Conservation (phyloP, 2,888 invertebrate species). For the Pachliopta kotzebuea region DNA sequence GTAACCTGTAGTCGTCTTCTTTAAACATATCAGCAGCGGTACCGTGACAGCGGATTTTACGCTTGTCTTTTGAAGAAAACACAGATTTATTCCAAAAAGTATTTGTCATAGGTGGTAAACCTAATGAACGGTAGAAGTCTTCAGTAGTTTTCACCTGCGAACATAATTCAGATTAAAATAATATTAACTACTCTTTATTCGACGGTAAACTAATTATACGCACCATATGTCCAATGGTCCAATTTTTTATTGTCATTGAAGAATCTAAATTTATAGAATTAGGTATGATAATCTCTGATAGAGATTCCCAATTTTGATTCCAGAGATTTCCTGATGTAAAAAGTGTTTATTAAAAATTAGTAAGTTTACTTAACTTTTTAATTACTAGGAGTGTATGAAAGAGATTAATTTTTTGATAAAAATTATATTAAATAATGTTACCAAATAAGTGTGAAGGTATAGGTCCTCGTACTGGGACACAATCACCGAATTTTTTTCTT, state of each 20-base stretch:
- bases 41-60: constrained; percentile 82
- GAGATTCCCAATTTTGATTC: constrained; percentile 85
- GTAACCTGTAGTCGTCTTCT: constrained; percentile 83
- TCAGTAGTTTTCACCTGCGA: constrained; percentile 81
- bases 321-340: constrained; percentile 77
- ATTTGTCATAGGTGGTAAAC: constrained; percentile 81
- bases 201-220: constrained; percentile 17
- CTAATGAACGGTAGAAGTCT: constrained; percentile 84
- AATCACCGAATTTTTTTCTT: constrained; percentile 75
- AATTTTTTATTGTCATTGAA: constrained; percentile 73
- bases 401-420: not conserved
- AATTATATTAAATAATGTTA: constrained; percentile 41
- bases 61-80: constrained; percentile 51
- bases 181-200: not conserved
- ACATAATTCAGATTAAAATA: not conserved
- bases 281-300: constrained; percentile 80
- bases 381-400: not conserved
- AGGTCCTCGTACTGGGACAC: constrained; percentile 75
- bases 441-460: constrained; percentile 87
- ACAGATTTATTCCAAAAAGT: constrained; percentile 83
- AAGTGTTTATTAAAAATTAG: not conserved
- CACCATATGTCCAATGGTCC: constrained; percentile 82
- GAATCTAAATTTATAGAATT: constrained; percentile 71
- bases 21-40: constrained; percentile 87
- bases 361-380: too few species aligned